A percentile compares a stretch with the other conserved stretches of the same genome.
Conservation (phyloP, 2,888 invertebrate genomes). For the Pollenia angustigena region DNA sequence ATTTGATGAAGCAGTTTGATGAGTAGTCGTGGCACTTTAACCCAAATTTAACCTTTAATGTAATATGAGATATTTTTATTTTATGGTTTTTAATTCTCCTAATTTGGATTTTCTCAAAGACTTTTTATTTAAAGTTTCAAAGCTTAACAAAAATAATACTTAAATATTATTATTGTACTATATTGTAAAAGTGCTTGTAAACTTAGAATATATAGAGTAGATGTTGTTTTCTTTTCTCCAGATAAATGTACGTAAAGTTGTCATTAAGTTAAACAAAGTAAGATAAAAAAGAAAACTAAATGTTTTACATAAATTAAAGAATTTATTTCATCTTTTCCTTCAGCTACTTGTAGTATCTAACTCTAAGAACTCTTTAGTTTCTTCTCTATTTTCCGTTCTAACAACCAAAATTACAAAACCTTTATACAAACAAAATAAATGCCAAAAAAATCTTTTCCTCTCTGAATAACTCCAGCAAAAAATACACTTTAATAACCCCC, state of each 20-base stretch:
- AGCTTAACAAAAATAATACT: background rate
- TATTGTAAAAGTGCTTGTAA: constrained; percentile 52
- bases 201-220: constrained; percentile 28
- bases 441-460: constrained; percentile 74
- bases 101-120: too few species aligned
- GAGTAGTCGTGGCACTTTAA: too few species aligned
- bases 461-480: constrained; percentile 54
- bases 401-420: constrained; percentile 40
- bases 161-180: constrained; percentile 12
- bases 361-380: constrained; percentile 63
- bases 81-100: too few species aligned
- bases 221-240: constrained; percentile 42
- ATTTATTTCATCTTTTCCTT: constrained; percentile 53
- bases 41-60: too few species aligned
- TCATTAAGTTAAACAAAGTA: constrained; percentile 17
- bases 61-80: too few species aligned
- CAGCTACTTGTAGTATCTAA: constrained; percentile 61
- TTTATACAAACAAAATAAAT: constrained; percentile 68
- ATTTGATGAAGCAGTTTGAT: too few species aligned
- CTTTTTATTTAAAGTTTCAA: background rate
- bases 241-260: constrained; percentile 15
- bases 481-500: background rate
- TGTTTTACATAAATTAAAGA: constrained; percentile 13
- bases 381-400: constrained; percentile 45
- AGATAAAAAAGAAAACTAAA: constrained; percentile 22